Base-by-base conservation (phyloP, 2,888 invertebrate genomes). In the Trisateles emortualis region DNA sequence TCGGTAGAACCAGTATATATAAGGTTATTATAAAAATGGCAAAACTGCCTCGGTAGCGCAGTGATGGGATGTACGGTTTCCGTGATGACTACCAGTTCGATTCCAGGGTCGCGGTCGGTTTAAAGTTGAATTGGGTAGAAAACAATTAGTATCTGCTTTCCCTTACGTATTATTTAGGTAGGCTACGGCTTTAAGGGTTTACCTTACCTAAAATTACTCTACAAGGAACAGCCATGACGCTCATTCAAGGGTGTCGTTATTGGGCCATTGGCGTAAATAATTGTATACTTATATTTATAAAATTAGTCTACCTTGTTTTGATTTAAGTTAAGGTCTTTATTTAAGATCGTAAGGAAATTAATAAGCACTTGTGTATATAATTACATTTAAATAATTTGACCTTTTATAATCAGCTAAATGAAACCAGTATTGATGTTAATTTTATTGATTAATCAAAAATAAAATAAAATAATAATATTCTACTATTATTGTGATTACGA, bases 401-500 rank as follows among this genome's bases (percentile, higher is more conserved):
- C 46, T 49, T 41, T 52, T 1, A 33, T 46, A 54, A 38, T 44
- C 2, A 22, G 43, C 43, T 16, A n/a, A 33, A 44, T 39, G 6
- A 38, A 53, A 32, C 46, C 38, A 29, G 41, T 14, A 30, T 42
- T 17, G 3, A 17, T 9, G 11, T 17, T 30, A 36, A 35, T 36
- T 14, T n/a, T 8, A 16, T 9, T 29, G 14, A 24, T 14, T 26
- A 44, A 32, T 13, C 16, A 36, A 36, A 6, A 45, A 24, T 36
- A 14, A 46, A 45, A 33, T 16, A 16, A 11, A 6, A 42, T 17
- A 2, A 30, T 17, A 8, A 22, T 6, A 16, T 11, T 29, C n/a
- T 4, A 30, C n/a, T 22, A 16, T 9, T 32, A 24, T 14, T 42
- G 6, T 39, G 6, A 19, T 40, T 19, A 29, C 11, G 17, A 36